Percentiles rank a stretch among this genome's conserved stretches.
phyloP scores from a whole-genome alignment of 1,140 invertebrate species.

The Bombus cullumanus region DNA sequence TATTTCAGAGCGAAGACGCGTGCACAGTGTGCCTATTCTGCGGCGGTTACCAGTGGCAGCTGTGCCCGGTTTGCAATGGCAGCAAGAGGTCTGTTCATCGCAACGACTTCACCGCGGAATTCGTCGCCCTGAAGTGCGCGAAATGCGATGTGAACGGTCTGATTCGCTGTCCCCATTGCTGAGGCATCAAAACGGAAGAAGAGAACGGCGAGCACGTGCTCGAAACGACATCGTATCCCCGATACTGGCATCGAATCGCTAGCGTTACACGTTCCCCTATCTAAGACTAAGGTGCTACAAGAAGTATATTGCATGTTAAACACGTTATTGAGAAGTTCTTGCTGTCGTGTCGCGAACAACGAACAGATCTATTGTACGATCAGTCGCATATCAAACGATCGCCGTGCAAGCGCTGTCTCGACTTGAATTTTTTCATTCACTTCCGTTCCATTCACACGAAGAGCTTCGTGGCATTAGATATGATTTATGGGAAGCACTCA shows the following conservation, averaged over 20 bases:
- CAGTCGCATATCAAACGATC: neutral
- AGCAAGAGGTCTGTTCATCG: slow-evolving; percentile 97
- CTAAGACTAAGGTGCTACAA: slow-evolving; percentile 65
- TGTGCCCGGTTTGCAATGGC: slow-evolving; percentile 95
- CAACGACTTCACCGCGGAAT: slow-evolving; percentile 96
- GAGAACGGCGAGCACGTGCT: slow-evolving; percentile 25
- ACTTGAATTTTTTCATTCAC: neutral
- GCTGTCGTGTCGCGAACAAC: neutral
- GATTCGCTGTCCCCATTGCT: slow-evolving; percentile 91
- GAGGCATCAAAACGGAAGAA: neutral
- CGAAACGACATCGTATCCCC: slow-evolving; percentile 9
- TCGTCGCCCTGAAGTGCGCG: slow-evolving; percentile 97
- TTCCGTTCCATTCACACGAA: neutral
- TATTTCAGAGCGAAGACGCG: slow-evolving; percentile 89
- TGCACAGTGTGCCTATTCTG: slow-evolving; percentile 91
- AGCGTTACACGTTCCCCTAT: slow-evolving; percentile 39
- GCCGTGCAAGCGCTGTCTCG: neutral
- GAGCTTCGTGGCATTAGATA: neutral
- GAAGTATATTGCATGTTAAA: slow-evolving; percentile 55
- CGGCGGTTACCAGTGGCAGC: slow-evolving; percentile 94
- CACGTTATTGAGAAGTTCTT: neutral
- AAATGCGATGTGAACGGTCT: slow-evolving; percentile 97
- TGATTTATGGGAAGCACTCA: neutral
- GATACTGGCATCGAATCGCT: slow-evolving; percentile 25
- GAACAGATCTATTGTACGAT: neutral